Percentiles rank a stretch among this genome's conserved stretches.
phyloP scores from a whole-genome alignment of 2,797 vertebrate genomes.

The Myotis findleyi region DNA sequence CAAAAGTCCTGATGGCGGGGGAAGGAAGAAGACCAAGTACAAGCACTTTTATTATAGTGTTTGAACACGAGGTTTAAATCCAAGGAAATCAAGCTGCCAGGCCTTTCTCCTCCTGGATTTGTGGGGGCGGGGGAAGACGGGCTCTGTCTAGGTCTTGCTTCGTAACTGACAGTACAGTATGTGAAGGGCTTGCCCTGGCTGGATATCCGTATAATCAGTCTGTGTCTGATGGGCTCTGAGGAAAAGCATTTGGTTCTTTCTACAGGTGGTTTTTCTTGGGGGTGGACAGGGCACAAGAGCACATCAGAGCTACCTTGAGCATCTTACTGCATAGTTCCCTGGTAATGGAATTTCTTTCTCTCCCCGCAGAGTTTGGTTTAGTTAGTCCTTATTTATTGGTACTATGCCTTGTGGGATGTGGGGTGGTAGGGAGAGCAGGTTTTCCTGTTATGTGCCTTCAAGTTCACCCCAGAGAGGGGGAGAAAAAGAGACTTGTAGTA shows the following conservation, averaged over 20 bases:
- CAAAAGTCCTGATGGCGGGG: slow-evolving; percentile 27
- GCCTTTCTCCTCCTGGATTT: slow-evolving; percentile 40
- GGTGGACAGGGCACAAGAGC: neutral
- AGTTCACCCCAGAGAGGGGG: neutral
- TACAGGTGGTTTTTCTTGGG: neutral
- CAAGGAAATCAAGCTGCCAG: slow-evolving; percentile 42
- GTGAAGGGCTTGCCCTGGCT: neutral
- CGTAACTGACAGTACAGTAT: neutral
- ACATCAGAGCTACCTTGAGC: neutral
- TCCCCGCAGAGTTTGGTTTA: neutral
- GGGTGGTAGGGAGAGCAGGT: slow-evolving; percentile 17
- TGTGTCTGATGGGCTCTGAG: neutral
- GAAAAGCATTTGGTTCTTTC: slow-evolving; percentile 26
- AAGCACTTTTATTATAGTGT: slow-evolving; percentile 45
- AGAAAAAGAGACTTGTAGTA: neutral
- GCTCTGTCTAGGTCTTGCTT: neutral
- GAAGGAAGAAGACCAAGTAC: neutral
- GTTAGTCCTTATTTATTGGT: neutral
- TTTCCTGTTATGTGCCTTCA: slow-evolving; percentile 38
- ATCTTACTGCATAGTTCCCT: slow-evolving; percentile 31
- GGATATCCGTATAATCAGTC: neutral
- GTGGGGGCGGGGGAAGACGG: neutral
- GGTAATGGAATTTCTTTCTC: slow-evolving; percentile 42
- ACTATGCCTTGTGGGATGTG: neutral
- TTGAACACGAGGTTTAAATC: slow-evolving; percentile 56